Conservation (phyloP, 2,113 vertebrate genomes). For the Notarius quadriscutis region DNA sequence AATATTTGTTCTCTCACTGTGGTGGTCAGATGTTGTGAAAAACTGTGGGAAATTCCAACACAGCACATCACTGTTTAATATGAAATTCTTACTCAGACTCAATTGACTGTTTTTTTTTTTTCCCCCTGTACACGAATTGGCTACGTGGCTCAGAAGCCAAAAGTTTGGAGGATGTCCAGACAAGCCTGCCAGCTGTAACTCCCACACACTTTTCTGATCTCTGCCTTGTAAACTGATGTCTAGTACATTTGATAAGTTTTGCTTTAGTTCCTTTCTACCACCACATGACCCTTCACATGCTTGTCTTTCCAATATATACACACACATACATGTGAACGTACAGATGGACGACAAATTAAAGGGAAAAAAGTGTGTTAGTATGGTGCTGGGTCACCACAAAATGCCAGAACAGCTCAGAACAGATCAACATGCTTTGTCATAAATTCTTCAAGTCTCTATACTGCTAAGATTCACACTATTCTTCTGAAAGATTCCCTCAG, state of each 20-base stretch:
- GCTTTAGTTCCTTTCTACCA: slow-evolving; percentile 37
- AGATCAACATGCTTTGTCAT: neutral
- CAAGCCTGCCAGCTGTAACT: slow-evolving; percentile 41
- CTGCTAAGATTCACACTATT: neutral
- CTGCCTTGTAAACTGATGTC: slow-evolving; percentile 40
- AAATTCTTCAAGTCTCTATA: neutral
- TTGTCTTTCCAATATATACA: slow-evolving; percentile 42
- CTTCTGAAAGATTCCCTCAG: neutral
- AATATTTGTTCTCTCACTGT: neutral
- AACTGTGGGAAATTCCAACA: slow-evolving; percentile 34
- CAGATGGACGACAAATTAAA: neutral
- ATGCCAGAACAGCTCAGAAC: neutral
- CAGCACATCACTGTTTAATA: slow-evolving; percentile 38
- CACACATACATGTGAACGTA: neutral
- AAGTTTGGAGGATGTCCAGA: slow-evolving; percentile 44
- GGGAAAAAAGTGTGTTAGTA: neutral
- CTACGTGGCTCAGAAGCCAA: slow-evolving; percentile 56
- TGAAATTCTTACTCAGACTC: slow-evolving; percentile 41
- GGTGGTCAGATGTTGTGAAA: slow-evolving; percentile 37
- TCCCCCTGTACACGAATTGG: slow-evolving; percentile 11
- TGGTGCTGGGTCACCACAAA: neutral
- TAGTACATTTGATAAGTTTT: slow-evolving; percentile 59
- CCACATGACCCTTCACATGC: slow-evolving; percentile 42
- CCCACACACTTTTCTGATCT: slow-evolving; percentile 35
- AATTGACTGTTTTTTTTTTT: slow-evolving; percentile 32